Evolutionary conservation across 1,140 invertebrate species (phyloP), one percentile per base, ranked within the genome.

Genomic region (Camponotus floridanus): DNA sequence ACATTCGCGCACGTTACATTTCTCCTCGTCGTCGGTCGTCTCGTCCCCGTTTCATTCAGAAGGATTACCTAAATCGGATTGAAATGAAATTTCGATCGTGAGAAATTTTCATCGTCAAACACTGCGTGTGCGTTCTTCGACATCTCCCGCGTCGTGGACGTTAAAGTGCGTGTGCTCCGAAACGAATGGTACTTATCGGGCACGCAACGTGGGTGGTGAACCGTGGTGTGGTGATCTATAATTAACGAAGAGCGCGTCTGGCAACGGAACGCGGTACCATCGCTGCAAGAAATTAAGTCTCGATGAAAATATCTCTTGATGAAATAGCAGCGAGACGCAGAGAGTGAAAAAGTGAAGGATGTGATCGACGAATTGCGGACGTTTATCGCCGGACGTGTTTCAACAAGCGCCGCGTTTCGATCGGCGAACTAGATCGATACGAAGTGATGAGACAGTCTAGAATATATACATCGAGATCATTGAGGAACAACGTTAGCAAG

Each of bases 171-270:
- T 31, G 18, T 61, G 15, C 6, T 45, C 51, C 11, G 51, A 33
- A n/a, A 31, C 9, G 59, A 6, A 42, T 21, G 18, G 76, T 70
- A 33, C n/a, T 80, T 57, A 62, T 48, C 55, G 79, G 7, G 36
- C n/a, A 15, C 76, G 78, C 51, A 31, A 48, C 78, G 64, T 70
- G 64, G 48, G 36, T 70, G 70, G 39, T n/a, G 33, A 48, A 45
- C 48, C 13, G 21, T 51, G n/a, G 36, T 65, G 48, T 65, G n/a
- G 79, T 62, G 68, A 42, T 73, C 79, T 83, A 83, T 83, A 83
- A 83, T 83, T 83, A 83, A 83, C 79, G 68, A 31, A 83, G 55
- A 21, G 74, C 42, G 39, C 79, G 57, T 36, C 68, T 83, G 68
- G 79, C 55, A 61, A 13, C 1, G 39, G 39, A 59, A 61, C 68